A percentile compares a stretch with the other conserved stretches of the same genome.
Evolutionary conservation across 2,113 vertebrate genomes (phyloP).

Genomic region (Passerina amoena): DNA sequence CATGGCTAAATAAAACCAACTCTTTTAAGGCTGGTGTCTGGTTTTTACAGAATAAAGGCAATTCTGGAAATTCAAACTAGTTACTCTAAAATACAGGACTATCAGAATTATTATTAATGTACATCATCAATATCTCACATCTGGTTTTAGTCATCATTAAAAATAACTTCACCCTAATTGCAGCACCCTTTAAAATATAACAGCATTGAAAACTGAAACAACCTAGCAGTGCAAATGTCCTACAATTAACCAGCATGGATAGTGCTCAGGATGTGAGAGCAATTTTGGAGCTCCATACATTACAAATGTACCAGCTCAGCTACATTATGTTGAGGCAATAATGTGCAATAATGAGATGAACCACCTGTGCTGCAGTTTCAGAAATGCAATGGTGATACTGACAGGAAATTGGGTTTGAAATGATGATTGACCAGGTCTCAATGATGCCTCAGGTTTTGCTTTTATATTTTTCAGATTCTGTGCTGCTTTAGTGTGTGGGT

Average conservation of each 20-base stretch:
- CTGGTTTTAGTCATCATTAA: not conserved
- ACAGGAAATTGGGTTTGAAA: not conserved
- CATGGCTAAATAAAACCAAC: not conserved
- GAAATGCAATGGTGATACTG: not conserved
- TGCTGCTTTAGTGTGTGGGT: not conserved
- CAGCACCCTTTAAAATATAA: not conserved
- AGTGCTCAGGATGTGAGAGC: not conserved
- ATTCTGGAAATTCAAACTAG: not conserved
- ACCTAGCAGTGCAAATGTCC: not conserved
- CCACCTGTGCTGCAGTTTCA: not conserved
- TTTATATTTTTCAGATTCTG: not conserved
- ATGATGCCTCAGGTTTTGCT: not conserved
- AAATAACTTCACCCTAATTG: not conserved
- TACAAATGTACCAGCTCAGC: not conserved
- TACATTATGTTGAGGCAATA: not conserved
- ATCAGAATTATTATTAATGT: not conserved
- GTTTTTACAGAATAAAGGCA: not conserved
- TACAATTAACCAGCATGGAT: not conserved
- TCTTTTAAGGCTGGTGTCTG: not conserved
- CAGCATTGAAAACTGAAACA: not conserved
- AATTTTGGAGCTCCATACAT: not conserved
- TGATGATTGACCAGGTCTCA: not conserved
- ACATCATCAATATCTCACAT: not conserved
- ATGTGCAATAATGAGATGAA: not conserved
- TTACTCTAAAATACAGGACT: not conserved